Evolutionary conservation across 2,113 vertebrate species (phyloP).

Genomic region (Chrysochloris asiatica): DNA sequence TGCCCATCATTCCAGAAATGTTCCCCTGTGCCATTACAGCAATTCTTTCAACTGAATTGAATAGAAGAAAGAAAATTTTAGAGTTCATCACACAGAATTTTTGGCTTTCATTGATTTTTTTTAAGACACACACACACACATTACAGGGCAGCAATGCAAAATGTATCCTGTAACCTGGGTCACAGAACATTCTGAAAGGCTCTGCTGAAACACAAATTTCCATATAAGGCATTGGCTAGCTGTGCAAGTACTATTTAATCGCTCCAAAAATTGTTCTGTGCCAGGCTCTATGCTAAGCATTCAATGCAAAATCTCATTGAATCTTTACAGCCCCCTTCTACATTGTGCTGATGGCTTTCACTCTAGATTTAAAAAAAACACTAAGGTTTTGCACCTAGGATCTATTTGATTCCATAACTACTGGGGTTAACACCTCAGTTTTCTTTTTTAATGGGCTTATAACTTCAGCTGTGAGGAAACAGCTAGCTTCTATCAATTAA

Average conservation of each 20-base stretch:
- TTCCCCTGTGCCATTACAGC: neutral
- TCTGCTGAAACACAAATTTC: neutral
- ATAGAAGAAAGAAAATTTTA: neutral
- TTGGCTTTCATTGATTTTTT: constrained; percentile 1
- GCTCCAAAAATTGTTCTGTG: fast-evolving
- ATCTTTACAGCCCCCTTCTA: neutral
- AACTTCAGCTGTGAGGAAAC: neutral
- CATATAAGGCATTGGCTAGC: fast-evolving
- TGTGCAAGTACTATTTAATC: neutral
- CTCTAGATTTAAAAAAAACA: neutral
- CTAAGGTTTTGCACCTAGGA: neutral
- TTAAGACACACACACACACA: neutral
- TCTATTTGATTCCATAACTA: neutral
- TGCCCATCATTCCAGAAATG: too few species aligned
- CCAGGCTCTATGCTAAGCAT: neutral
- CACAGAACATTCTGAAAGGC: neutral
- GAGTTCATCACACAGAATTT: neutral
- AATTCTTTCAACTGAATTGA: neutral
- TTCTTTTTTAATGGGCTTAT: neutral
- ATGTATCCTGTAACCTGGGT: neutral
- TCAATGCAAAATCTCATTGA: too few species aligned
- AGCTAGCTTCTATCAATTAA: neutral
- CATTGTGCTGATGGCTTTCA: neutral
- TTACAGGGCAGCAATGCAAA: neutral
- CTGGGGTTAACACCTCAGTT: neutral